A percentile compares a stretch with the other conserved stretches of the same genome.
Conservation (phyloP, 2,113 vertebrate species). For the Atlantisia rogersi region DNA sequence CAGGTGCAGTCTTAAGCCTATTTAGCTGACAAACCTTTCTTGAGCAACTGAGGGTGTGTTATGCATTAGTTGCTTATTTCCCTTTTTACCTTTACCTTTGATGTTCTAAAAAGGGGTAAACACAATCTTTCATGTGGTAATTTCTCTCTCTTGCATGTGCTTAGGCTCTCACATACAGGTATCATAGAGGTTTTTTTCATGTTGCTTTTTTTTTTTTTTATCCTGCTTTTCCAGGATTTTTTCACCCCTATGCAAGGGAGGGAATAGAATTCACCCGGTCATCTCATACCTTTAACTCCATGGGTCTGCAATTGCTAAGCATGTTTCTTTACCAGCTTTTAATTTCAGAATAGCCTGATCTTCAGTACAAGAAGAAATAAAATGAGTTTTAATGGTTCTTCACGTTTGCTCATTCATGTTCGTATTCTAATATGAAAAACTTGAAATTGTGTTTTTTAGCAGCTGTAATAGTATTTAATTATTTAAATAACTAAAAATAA, state of each 20-base stretch:
- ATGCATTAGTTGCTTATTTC: not conserved
- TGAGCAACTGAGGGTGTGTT: not conserved
- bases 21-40: not conserved
- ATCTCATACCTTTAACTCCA: not conserved
- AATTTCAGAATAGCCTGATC: not conserved
- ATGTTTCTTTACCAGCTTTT: not conserved
- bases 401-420: not conserved
- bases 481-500: not conserved
- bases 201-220: not conserved
- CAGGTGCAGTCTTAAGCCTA: not conserved
- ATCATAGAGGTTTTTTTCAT: not conserved
- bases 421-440: not conserved
- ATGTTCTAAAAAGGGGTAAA: not conserved
- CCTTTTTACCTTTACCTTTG: not conserved
- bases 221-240: not conserved
- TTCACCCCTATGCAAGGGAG: fast-evolving
- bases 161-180: not conserved
- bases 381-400: not conserved
- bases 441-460: not conserved
- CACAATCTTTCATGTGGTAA: not conserved
- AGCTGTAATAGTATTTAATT: not conserved
- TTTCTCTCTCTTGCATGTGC: not conserved
- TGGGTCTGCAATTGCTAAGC: not conserved
- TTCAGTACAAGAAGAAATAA: not conserved
- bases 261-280: not conserved